A percentile compares a stretch with the other conserved stretches of the same genome.
Evolutionary conservation across 1,140 invertebrate species (phyloP).

Genomic region (honey bee (Apis mellifera)): DNA sequence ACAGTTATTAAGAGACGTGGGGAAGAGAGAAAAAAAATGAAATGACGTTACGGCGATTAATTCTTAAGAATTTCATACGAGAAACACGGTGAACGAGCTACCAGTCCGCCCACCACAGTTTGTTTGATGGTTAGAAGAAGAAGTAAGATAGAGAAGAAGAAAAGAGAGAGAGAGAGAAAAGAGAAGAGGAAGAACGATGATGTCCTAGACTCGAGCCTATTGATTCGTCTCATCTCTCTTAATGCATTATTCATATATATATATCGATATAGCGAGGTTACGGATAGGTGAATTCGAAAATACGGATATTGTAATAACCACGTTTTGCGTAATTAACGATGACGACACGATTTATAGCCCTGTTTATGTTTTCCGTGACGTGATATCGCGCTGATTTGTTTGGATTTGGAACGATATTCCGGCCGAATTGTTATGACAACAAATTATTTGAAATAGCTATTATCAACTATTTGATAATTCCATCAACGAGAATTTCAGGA

Average conservation of each 20-base stretch:
- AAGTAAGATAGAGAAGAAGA: background rate
- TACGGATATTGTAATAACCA: slow-evolving; percentile 15
- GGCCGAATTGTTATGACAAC: too few species aligned
- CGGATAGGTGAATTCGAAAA: slow-evolving; percentile 44
- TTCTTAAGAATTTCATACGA: slow-evolving; percentile 53
- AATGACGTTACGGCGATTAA: slow-evolving; percentile 45
- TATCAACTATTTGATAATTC: too few species aligned
- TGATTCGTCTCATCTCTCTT: slow-evolving; percentile 54
- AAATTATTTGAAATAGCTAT: too few species aligned
- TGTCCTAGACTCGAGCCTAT: slow-evolving; percentile 38
- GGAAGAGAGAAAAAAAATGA: slow-evolving; percentile 28
- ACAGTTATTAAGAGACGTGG: slow-evolving; percentile 17
- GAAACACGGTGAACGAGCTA: slow-evolving; percentile 39
- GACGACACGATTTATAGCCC: background rate
- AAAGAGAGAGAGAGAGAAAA: background rate
- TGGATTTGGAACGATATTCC: too few species aligned
- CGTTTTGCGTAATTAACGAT: slow-evolving; percentile 25
- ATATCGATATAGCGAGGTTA: slow-evolving; percentile 41
- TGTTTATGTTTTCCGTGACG: background rate
- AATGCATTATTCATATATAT: slow-evolving; percentile 62
- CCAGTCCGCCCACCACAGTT: slow-evolving; percentile 53
- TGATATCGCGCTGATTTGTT: too few species aligned
- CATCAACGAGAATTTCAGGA: too few species aligned
- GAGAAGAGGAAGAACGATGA: background rate
- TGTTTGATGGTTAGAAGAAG: slow-evolving; percentile 24